A percentile compares a stretch with the other conserved stretches of the same genome.
These are phyloP conservation scores for Teinopalpus imperialis DNA, from an alignment of 2,888 invertebrate species.

Conservation along the genomic window DNA sequence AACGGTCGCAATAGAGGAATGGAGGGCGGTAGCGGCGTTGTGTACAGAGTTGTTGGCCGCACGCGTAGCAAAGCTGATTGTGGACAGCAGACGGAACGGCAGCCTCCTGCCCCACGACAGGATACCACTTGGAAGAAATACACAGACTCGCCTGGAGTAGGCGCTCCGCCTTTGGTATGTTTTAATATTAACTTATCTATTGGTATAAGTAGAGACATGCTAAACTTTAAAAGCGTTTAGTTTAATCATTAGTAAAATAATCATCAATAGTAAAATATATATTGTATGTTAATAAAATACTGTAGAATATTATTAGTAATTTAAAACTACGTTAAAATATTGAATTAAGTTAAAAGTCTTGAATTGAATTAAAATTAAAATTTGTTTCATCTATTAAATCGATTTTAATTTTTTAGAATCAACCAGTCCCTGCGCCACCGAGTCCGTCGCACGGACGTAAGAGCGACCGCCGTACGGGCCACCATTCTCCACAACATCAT, in stretches of 20 bases:
- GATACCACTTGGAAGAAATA: slow-evolving; percentile 85
- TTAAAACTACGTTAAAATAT: no score
- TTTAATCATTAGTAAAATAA: no score
- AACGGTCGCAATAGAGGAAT: slow-evolving; percentile 76
- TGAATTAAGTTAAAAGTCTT: no score
- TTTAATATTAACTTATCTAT: slow-evolving; percentile 12
- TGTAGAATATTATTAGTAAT: no score
- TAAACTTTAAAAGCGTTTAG: no score
- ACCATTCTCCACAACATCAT: slow-evolving; percentile 74
- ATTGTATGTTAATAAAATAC: no score
- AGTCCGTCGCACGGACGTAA: slow-evolving; percentile 73
- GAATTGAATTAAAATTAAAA: no score
- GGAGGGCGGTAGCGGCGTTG: slow-evolving; percentile 82
- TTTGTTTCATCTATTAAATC: no score
- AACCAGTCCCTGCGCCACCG: slow-evolving; percentile 64
- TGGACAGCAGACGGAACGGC: slow-evolving; percentile 75
- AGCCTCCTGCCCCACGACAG: slow-evolving; percentile 59
- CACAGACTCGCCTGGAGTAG: slow-evolving; percentile 84
- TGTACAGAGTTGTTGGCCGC: slow-evolving; percentile 73
- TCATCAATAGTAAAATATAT: no score
- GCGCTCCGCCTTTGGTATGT: slow-evolving; percentile 74
- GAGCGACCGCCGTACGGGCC: slow-evolving; percentile 67
- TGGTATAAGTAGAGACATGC: no score
- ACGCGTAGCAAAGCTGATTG: slow-evolving; percentile 75
- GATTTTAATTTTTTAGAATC: no score